Percentiles rank a stretch among this genome's conserved stretches.
These are phyloP conservation scores for Diorhabda carinulata DNA, from an alignment of 1,140 invertebrate species.

Conservation along the genomic window DNA sequence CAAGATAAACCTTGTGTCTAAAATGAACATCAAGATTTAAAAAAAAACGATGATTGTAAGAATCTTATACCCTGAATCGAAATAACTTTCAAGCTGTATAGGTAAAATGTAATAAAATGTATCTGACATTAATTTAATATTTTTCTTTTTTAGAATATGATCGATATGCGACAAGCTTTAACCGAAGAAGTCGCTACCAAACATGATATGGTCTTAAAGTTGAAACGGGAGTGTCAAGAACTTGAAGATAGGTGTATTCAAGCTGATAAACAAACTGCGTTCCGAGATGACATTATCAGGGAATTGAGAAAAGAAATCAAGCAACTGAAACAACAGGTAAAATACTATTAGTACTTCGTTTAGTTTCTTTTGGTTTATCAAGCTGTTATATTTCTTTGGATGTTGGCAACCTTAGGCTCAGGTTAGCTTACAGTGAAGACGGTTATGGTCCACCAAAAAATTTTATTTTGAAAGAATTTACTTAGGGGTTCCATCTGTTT, in stretches of 20 bases:
- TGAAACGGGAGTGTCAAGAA: constrained; percentile 46
- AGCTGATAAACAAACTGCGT: constrained; percentile 49
- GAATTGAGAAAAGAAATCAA: constrained; percentile 53
- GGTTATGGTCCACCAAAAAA: no score
- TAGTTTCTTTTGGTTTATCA: no score
- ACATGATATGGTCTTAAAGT: constrained; percentile 46
- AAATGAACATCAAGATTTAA: no score
- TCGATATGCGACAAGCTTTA: constrained; percentile 49
- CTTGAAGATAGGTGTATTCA: constrained; percentile 51
- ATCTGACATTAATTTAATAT: constrained; percentile 26
- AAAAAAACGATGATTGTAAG: no score
- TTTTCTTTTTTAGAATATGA: constrained; percentile 39
- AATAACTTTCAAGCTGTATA: no score
- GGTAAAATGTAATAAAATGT: not conserved
- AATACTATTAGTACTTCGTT: no score
- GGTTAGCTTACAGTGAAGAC: no score
- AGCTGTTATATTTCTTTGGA: no score
- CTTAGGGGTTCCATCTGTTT: no score
- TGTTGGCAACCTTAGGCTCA: no score
- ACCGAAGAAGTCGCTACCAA: constrained; percentile 52
- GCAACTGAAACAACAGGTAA: constrained; percentile 40
- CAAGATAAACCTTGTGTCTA: not conserved
- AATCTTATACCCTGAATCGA: no score
- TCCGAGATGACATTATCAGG: constrained; percentile 55
- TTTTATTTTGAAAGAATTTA: no score